Conservation (phyloP, 2,888 invertebrate genomes). For the Strigamia crassipes region DNA sequence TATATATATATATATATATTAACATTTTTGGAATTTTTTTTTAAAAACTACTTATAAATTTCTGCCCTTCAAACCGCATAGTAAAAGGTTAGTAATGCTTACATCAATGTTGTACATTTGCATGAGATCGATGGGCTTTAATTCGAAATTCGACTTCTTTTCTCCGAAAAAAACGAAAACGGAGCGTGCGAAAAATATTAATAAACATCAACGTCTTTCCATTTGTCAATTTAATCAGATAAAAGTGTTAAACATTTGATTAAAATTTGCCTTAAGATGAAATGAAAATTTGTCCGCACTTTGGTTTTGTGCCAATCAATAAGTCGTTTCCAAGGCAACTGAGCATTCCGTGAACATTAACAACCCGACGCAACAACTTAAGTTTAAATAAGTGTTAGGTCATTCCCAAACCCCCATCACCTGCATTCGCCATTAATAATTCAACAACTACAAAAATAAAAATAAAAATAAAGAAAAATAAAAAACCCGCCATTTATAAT, state of each 20-base stretch:
- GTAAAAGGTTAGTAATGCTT: not conserved
- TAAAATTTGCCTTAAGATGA: not conserved
- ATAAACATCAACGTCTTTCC: not conserved
- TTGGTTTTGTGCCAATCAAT: constrained; percentile 6
- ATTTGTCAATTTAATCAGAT: constrained; percentile 16
- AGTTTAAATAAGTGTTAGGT: constrained; percentile 21
- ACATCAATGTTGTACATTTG: not conserved
- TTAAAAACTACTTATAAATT: no score
- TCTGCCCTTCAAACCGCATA: no score
- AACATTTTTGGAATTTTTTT: no score
- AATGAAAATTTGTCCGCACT: not conserved
- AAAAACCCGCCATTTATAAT: not conserved
- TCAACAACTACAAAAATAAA: not conserved
- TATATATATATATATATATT: no score
- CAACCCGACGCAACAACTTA: not conserved
- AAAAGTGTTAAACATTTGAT: constrained; percentile 1
- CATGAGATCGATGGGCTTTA: not conserved
- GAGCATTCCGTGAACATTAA: constrained; percentile 8
- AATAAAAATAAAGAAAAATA: not conserved
- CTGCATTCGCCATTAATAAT: not conserved
- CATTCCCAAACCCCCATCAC: not conserved
- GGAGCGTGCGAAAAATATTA: not conserved
- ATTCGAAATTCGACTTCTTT: not conserved
- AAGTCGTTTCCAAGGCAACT: constrained; percentile 8
- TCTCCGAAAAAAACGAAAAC: not conserved